Evolutionary conservation across 1,140 invertebrate genomes (phyloP).

Genomic region (Sitodiplosis mosellana): DNA sequence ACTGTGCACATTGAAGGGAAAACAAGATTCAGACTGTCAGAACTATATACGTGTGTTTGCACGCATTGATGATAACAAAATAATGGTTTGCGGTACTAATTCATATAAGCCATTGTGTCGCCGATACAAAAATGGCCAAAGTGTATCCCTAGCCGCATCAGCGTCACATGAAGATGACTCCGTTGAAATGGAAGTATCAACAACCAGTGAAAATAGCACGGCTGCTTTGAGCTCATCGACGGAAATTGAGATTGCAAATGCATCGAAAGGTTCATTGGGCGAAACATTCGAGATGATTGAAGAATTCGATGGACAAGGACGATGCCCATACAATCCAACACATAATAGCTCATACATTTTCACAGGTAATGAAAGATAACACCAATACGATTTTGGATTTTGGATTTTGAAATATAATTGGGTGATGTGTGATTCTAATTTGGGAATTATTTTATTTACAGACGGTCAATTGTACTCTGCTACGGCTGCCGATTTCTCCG

Average conservation of each 20-base stretch:
- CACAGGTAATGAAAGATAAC: slow-evolving; percentile 28
- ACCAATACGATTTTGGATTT: neutral
- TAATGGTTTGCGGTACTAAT: slow-evolving; percentile 90
- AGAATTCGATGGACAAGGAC: slow-evolving; percentile 64
- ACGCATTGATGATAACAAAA: slow-evolving; percentile 41
- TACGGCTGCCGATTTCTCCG: slow-evolving; percentile 88
- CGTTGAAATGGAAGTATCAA: neutral
- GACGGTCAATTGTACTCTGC: slow-evolving; percentile 80
- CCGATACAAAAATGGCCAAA: slow-evolving; percentile 33
- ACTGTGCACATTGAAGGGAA: slow-evolving; percentile 74
- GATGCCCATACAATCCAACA: slow-evolving; percentile 81
- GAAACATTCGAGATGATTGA: slow-evolving; percentile 26
- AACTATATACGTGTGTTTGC: slow-evolving; percentile 84
- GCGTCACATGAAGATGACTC: neutral
- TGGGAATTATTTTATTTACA: slow-evolving; percentile 21
- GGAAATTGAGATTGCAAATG: neutral
- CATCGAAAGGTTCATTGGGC: neutral
- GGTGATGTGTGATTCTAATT: slow-evolving; percentile 1
- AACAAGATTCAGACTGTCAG: slow-evolving; percentile 78
- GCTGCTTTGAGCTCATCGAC: slow-evolving; percentile 4
- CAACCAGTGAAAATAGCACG: slow-evolving; percentile 10
- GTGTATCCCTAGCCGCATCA: neutral
- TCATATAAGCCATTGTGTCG: slow-evolving; percentile 88
- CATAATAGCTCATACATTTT: slow-evolving; percentile 84
- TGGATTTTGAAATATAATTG: too few species aligned